Evolutionary conservation across 1,140 invertebrate genomes (phyloP).

Genomic region (Thrips palmi): DNA sequence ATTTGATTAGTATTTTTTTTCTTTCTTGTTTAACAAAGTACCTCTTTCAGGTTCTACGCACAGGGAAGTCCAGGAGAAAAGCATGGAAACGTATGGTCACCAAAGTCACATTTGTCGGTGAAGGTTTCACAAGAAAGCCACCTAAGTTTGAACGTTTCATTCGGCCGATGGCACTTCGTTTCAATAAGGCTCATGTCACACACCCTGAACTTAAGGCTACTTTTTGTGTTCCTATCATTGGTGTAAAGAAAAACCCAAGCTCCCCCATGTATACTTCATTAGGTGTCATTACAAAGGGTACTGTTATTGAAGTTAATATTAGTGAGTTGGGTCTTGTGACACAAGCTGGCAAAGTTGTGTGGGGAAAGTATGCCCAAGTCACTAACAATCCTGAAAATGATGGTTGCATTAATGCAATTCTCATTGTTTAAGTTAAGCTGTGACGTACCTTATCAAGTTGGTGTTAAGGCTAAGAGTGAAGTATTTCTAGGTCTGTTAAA

Average conservation of each 20-base stretch:
- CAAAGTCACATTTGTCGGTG: slow-evolving; percentile 95
- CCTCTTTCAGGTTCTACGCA: slow-evolving; percentile 59
- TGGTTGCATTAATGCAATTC: slow-evolving; percentile 97
- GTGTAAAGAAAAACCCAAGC: slow-evolving; percentile 98
- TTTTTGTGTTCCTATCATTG: slow-evolving; percentile 96
- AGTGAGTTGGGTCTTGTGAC: slow-evolving; percentile 97
- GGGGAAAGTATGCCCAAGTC: slow-evolving; percentile 99
- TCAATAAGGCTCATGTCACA: slow-evolving; percentile 95
- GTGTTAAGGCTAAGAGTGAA: not conserved
- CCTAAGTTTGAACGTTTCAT: slow-evolving; percentile 99
- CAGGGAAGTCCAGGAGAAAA: slow-evolving; percentile 89
- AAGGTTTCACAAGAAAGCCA: slow-evolving; percentile 96
- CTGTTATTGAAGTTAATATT: slow-evolving; percentile 94
- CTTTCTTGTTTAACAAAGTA: too few relatives aligned
- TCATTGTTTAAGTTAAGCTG: slow-evolving; percentile 70
- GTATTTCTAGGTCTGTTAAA: not conserved
- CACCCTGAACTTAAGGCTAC: slow-evolving; percentile 99
- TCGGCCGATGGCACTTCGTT: slow-evolving; percentile 89
- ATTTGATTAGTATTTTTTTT: too few relatives aligned
- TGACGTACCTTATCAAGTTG: slow-evolving; percentile 15
- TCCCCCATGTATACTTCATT: slow-evolving; percentile 92
- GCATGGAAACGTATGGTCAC: slow-evolving; percentile 99
- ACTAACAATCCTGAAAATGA: slow-evolving; percentile 99
- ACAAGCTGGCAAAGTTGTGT: slow-evolving; percentile 97
- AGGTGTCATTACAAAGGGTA: slow-evolving; percentile 98